Evolutionary conservation across 2,797 vertebrate species (phyloP).

Genomic region (Sciurus carolinensis): DNA sequence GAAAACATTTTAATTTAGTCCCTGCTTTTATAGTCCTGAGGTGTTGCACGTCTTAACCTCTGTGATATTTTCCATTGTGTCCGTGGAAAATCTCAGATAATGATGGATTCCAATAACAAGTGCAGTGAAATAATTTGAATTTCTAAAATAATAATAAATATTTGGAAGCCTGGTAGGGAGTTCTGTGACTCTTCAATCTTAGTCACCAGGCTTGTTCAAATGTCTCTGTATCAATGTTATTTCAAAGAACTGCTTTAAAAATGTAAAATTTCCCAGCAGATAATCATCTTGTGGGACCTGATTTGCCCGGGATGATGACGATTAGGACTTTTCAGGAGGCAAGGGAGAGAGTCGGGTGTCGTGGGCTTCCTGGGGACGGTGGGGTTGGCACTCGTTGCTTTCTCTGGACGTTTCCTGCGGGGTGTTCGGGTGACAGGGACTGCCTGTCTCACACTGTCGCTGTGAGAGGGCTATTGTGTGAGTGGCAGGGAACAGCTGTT

Average conservation of each 20-base stretch:
- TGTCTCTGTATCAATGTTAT: slow-evolving; percentile 26
- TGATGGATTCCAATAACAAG: slow-evolving; percentile 49
- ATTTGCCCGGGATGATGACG: too few relatives aligned
- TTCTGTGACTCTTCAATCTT: slow-evolving; percentile 58
- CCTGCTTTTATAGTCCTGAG: slow-evolving; percentile 9
- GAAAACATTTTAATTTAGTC: slow-evolving; percentile 65
- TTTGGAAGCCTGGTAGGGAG: slow-evolving; percentile 72
- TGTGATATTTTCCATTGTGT: slow-evolving; percentile 54
- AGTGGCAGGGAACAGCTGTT: not conserved
- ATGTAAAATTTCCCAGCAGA: slow-evolving; percentile 46
- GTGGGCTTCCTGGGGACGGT: not conserved
- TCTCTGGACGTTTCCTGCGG: not conserved
- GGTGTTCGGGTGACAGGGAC: not conserved
- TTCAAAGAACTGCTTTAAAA: slow-evolving; percentile 47
- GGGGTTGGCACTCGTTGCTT: not conserved
- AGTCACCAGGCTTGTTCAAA: slow-evolving; percentile 58
- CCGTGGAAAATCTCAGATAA: slow-evolving; percentile 47
- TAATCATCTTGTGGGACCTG: not conserved
- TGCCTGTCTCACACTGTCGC: too few relatives aligned
- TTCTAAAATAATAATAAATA: slow-evolving; percentile 76
- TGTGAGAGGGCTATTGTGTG: not conserved
- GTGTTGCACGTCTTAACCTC: not conserved
- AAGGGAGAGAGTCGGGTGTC: not conserved
- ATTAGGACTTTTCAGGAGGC: not conserved
- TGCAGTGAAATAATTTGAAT: slow-evolving; percentile 69